Evolutionary conservation across 1,140 invertebrate species (phyloP).

Genomic region (Lineus longissimus): DNA sequence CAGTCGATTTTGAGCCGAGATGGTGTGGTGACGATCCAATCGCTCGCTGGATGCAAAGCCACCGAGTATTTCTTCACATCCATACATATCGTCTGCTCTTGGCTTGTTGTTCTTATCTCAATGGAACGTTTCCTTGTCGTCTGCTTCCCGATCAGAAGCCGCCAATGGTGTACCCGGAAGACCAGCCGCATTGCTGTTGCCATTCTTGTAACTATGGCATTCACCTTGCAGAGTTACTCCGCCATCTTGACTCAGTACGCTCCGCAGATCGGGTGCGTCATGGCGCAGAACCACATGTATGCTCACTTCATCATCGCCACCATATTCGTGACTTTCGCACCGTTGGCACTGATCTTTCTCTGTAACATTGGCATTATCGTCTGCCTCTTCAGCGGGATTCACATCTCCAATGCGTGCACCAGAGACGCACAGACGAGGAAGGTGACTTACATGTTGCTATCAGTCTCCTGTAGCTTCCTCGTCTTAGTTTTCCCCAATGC

Average conservation of each 20-base stretch:
- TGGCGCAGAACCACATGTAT: conserved; percentile 6
- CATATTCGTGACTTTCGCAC: conserved; percentile 17
- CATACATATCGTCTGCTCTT: conserved; percentile 19
- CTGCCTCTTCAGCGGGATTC: conserved; percentile 7
- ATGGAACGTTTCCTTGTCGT: conserved; percentile 17
- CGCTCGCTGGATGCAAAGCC: conserved; percentile 3
- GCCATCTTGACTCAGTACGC: conserved; percentile 8
- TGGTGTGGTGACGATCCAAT: conserved; percentile 5
- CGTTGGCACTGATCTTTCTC: conserved; percentile 18
- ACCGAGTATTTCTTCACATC: conserved; percentile 17
- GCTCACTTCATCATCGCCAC: conserved; percentile 21
- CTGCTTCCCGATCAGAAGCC: conserved; percentile 10
- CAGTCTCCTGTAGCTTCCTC: neutral
- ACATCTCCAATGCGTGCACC: conserved; percentile 7
- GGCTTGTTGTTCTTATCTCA: conserved; percentile 16
- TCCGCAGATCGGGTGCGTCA: conserved; percentile 10
- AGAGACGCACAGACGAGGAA: too few relatives aligned
- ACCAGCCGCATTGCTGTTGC: conserved; percentile 4
- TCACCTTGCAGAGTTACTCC: conserved; percentile 9
- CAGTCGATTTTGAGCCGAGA: neutral
- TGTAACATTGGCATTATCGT: conserved; percentile 18
- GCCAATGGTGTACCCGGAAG: neutral
- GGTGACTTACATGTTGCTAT: too few relatives aligned
- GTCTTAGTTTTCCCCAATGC: conserved; percentile 7
- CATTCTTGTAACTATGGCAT: neutral